Base-by-base conservation (phyloP, 2,797 vertebrate species). In the Falco berigora region DNA sequence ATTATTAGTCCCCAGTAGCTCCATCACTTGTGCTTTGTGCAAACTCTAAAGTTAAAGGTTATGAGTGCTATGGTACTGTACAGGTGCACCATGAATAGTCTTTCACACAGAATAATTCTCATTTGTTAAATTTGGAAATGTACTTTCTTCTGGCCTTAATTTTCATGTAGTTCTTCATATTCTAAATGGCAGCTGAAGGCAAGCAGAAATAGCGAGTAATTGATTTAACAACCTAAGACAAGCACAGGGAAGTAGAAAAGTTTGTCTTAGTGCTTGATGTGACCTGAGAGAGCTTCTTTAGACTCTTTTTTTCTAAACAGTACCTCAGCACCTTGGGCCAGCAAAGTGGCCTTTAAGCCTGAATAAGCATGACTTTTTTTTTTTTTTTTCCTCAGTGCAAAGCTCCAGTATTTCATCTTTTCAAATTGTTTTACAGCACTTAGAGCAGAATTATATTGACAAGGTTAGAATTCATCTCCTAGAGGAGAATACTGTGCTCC, bases 271-370 rank as follows among this genome's bases (percentile, higher is more conserved):
- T 97, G 97, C 98, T 98, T 98, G 97, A 97, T 97, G 98, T 98
- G 98, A 98, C 97, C 98, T 97, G 97, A 98, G 96, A 98, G 97
- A 97, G 97, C 97, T 98, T 97, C 96, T 97, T 90, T 95, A 92
- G 94, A 92, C 93, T 94, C 92, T 74, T 96, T 94, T 94, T 95
- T 98, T 93, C 96, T 96, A 92, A 97, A 96, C 92, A 95, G 97
- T 96, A 97, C 97, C 97, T 97, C 97, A 97, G 97, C 97, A 98
- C 97, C 97, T 97, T 97, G 97, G 98, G 98, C 98, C 98, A 98
- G 94, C 98, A 97, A 98, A 98, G 98, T 98, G 98, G 98, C 98
- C 98, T 99, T 98, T 99, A 99, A 99, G 98, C 98, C 98, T 99
- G 98, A 98, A 97, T 98, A 98, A 99, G 97, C 98, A 98, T 97